Base-by-base conservation (phyloP, 1,140 invertebrate genomes). In the Dolichoris vasculosae region DNA sequence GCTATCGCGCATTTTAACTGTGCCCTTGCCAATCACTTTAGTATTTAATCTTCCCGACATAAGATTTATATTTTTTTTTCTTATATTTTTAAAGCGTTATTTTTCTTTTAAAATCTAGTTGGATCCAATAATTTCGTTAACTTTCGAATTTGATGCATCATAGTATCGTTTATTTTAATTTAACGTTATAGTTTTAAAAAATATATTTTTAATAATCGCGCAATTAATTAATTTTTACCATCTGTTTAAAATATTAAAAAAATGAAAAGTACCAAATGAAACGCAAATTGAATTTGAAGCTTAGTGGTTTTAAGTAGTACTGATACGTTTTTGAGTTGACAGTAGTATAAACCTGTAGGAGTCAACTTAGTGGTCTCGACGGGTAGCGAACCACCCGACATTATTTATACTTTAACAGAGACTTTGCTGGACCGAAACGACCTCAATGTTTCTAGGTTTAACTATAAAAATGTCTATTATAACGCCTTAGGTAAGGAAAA, bases 401-500 rank as follows among this genome's bases (percentile, higher is more conserved):
- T 83, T 48, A 35, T 67, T 83, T 77, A 83, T 59, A 76, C 82
- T 83, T 83, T 77, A 69, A 64, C 15, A 7, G 17, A 2, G 64
- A 64, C 32, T 59, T 38, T 59, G 51, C 26, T 23, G 3, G 3
- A 26, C 23, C 76, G 30, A 15, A 23, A 67, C 20, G 23, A 59
- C 55, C 55, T 59, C 55, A 6, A 38, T 17, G 40, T 71, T 51
- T 59, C 71, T 35, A 30, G 63, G 64, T 71, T 38, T 32, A 71
- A 79, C 83, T 59, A 85, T 79, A 79, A 85, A 85, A 78, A 78
- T 51, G 76, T 85, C 75, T 23, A 85, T 73, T 79, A 85, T 51
- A 43, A 79, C 43, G 71, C 38, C 38, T 30, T 46, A 48, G 30
- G 81, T 43, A 75, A 46, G 69, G 38, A 75, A 83, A 75, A 59